Evolutionary conservation across 2,888 invertebrate genomes (phyloP), one percentile per base, ranked within the genome.

Genomic region (Mesochorus sp.): DNA sequence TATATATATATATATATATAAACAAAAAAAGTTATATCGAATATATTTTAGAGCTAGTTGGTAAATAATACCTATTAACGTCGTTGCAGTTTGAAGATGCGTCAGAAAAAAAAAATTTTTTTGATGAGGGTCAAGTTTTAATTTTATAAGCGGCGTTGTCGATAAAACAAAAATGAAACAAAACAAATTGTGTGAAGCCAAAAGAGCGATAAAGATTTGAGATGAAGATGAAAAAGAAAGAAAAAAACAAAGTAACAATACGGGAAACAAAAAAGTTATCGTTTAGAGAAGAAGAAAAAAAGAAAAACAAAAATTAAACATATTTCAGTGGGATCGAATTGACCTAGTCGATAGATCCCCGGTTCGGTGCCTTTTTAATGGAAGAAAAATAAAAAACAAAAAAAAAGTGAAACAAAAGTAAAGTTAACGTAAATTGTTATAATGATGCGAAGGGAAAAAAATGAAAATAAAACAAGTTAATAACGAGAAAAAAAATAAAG

Each of bases 41-140:
- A 88, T 89, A 90, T 90, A 90, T 90, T 90, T 90, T 90, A 90
- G 90, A 80, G 87, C 87, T 90, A 90, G 90, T 89, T 90, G 88
- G 87, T 90, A 90, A 89, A 85, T 83, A 83, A 76, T 88, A 88
- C 85, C 85, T 88, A 89, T 87, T 89, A 89, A 89, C 87, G 87
- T 90, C 89, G 90, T 90, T 90, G 88, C 90, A 89, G 88, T 88
- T 88, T 88, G 84, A 85, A 84, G 81, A 80, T 87, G 90, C 90
- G 90, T 90, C 90, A 90, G 89, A 89, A 90, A 83, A 90, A 89
- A 81, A 84, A 86, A 87, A 85, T 84, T 71, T 78, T 84, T 76
- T 71, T 19, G 64, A 84, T 72, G 82, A 77, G 66, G 82, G 82
- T 87, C 84, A 85, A 84, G 81, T 87, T 88, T 87, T 88, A 87